phyloP scores from a whole-genome alignment of 2,888 invertebrate genomes.

The Spilosoma lubricipeda region DNA sequence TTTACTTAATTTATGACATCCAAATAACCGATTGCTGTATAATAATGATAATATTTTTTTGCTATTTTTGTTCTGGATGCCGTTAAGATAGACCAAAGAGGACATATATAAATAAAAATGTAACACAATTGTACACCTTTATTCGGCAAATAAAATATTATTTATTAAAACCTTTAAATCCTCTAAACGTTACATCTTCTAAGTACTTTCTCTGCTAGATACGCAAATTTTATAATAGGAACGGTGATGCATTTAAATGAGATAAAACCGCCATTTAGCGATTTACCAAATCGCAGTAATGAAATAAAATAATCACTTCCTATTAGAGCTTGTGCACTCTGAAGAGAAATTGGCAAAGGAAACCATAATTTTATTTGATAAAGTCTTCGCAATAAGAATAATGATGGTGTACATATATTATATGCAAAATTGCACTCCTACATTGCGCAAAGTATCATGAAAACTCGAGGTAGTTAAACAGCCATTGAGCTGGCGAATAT shows the following conservation, averaged over 20 bases:
- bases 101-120: too few relatives aligned
- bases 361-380: conserved; percentile 42
- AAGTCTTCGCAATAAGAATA: conserved; percentile 42
- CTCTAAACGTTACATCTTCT: too few relatives aligned
- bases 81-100: too few relatives aligned
- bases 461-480: conserved; percentile 55
- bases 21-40: too few relatives aligned
- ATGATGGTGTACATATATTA: conserved; percentile 40
- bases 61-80: too few relatives aligned
- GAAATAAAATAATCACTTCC: neutral
- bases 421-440: conserved; percentile 44
- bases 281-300: conserved; percentile 15
- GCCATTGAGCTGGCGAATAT: conserved; percentile 58
- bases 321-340: conserved; percentile 5
- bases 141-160: too few relatives aligned
- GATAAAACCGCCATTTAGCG: neutral
- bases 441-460: conserved; percentile 54
- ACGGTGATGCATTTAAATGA: neutral
- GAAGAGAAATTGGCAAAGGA: conserved; percentile 34
- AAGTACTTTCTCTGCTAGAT: neutral
- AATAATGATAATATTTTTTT: too few relatives aligned
- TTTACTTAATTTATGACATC: too few relatives aligned
- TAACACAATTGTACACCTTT: too few relatives aligned
- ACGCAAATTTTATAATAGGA: neutral
- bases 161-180: too few relatives aligned